These are phyloP conservation scores for Seriola rivoliana DNA, from an alignment of 2,113 vertebrate species.

Conservation along the genomic window DNA sequence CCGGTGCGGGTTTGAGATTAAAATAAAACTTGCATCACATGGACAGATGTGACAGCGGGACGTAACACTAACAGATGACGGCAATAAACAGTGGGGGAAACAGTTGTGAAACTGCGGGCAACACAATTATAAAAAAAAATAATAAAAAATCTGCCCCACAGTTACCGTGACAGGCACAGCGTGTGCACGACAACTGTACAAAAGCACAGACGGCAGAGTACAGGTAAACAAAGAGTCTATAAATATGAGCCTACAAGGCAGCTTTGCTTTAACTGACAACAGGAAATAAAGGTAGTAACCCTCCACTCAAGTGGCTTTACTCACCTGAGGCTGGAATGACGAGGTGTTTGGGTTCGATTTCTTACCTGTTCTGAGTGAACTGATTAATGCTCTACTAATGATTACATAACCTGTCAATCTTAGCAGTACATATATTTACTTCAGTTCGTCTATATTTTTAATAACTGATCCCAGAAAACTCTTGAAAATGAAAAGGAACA, in stretches of 20 bases:
- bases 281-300: slow-evolving; percentile 14
- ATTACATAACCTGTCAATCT: too few species aligned
- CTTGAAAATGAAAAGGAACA: too few species aligned
- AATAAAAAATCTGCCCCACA: slow-evolving; percentile 24
- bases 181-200: slow-evolving; percentile 17
- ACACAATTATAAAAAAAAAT: slow-evolving; percentile 19
- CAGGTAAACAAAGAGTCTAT: slow-evolving; percentile 32
- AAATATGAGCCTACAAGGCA: slow-evolving; percentile 26
- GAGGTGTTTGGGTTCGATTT: too few species aligned
- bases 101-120: slow-evolving; percentile 51
- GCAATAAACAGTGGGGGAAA: slow-evolving; percentile 56
- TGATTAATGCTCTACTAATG: too few species aligned
- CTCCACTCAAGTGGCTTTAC: not conserved
- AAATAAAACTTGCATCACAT: slow-evolving; percentile 48
- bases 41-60: slow-evolving; percentile 65
- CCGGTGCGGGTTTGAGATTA: slow-evolving; percentile 22
- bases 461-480: too few species aligned
- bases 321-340: too few species aligned
- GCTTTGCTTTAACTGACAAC: slow-evolving; percentile 15
- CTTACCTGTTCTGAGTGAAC: too few species aligned
- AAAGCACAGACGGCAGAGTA: slow-evolving; percentile 5
- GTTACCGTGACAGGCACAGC: slow-evolving; percentile 51
- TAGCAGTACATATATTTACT: too few species aligned
- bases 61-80: slow-evolving; percentile 60
- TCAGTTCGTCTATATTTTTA: too few species aligned